Conservation (phyloP, 1,140 invertebrate genomes). For the Argopecten irradians region DNA sequence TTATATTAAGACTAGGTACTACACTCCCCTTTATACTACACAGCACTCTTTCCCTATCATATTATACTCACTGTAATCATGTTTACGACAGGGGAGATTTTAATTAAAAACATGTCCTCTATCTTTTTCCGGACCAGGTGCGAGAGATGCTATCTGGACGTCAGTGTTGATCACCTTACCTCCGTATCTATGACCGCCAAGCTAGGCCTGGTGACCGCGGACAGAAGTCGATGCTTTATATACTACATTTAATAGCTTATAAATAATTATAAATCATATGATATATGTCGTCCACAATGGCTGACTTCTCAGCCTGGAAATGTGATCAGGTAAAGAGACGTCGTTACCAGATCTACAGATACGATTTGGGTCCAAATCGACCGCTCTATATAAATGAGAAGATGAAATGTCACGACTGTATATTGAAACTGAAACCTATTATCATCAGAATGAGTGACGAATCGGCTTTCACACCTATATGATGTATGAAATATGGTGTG, state of each 20-base stretch:
- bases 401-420: not conserved
- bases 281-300: not conserved
- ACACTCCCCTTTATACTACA: too few relatives aligned
- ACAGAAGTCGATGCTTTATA: not conserved
- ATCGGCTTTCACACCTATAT: not conserved
- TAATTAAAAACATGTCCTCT: not conserved
- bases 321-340: not conserved
- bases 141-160: not conserved
- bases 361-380: not conserved
- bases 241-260: not conserved
- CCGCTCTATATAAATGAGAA: not conserved
- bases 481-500: not conserved
- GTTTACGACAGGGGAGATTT: not conserved
- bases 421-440: not conserved
- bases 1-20: too few relatives aligned
- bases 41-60: too few relatives aligned
- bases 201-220: not conserved
- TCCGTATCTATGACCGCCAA: not conserved
- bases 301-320: not conserved
- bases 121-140: not conserved
- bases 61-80: too few relatives aligned
- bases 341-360: not conserved
- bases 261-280: slow-evolving; percentile 13
- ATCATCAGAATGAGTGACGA: not conserved
- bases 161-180: not conserved